Conservation (phyloP, 2,113 vertebrate species). For the Psammodynastes pulverulentus region DNA sequence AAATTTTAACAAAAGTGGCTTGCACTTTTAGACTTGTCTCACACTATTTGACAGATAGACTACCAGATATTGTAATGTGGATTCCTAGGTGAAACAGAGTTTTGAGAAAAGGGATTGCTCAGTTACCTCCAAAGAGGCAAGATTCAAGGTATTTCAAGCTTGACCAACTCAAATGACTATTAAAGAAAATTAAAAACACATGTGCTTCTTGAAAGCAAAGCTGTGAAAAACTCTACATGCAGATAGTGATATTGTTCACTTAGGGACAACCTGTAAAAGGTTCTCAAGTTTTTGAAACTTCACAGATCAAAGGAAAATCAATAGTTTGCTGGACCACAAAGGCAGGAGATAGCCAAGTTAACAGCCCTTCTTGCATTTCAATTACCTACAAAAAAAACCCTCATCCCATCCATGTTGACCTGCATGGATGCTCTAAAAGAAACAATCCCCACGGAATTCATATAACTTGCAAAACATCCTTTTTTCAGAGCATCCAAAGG, state of each 20-base stretch:
- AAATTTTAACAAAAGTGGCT: background rate
- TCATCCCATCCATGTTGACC: background rate
- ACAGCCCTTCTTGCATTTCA: slow-evolving; percentile 4
- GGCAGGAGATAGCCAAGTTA: background rate
- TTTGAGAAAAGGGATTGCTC: slow-evolving; percentile 20
- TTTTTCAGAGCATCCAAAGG: background rate
- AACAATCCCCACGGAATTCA: background rate
- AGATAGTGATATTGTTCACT: background rate
- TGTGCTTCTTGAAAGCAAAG: background rate
- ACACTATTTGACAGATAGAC: background rate
- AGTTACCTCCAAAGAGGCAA: slow-evolving; percentile 20
- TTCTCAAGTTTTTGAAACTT: slow-evolving; percentile 5
- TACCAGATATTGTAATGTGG: background rate
- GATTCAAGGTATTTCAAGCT: slow-evolving; percentile 21
- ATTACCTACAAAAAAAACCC: background rate
- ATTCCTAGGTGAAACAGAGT: slow-evolving; percentile 30
- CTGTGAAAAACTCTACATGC: background rate
- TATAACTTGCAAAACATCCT: background rate
- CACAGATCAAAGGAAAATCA: slow-evolving; percentile 3
- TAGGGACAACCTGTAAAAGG: background rate
- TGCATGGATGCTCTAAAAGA: background rate
- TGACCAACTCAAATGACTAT: slow-evolving; percentile 16
- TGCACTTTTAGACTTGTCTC: background rate
- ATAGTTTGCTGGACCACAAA: background rate
- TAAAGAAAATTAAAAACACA: slow-evolving; percentile 30